Evolutionary conservation across 2,113 vertebrate species (phyloP), one percentile per base, ranked within the genome.

Genomic region (Bungarus multicinctus): DNA sequence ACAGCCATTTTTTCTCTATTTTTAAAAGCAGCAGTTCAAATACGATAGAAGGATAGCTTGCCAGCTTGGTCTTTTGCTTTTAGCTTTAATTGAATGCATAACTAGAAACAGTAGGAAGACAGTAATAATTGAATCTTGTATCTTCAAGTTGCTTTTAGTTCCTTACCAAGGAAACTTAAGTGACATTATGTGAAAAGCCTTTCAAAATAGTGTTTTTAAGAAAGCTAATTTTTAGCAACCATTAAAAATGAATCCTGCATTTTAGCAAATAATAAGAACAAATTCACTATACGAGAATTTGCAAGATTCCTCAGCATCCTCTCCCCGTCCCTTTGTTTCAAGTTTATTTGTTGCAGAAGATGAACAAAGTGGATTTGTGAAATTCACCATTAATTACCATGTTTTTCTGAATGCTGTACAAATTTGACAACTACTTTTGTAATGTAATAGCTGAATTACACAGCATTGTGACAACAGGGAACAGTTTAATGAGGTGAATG

Each of bases 401-500:
- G 93, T 96, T 94, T 95, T 96, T 97, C 96, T 98, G 96, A 98
- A 96, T 94, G 95, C 96, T 96, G 90, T 97, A 93, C 96, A 97
- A 57, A 93, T 88, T 95, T 96, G 95, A 94, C 95, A 97, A 89
- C 97, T 95, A 90, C 96, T 96, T 96, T 95, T 97, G 97, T 96
- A 96, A 98, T 97, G 96, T 97, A 97, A 97, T 96, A 96, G 92
- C 95, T 93, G 96, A 95, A 12, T 96, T 97, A 95, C 93, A 55
- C 96, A 95, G 94, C 95, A 95, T 96, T 91, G 90, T 93, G 39
- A 95, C 96, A 93, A 97, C 98, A 97, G 96, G 96, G 97, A 98
- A 96, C 58, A 86, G 30, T 98, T 99, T 98, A 98, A 99, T 99
- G 99, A 99, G 99, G 98, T 99, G 99, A 99, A 98, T 97, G 96